A percentile compares a stretch with the other conserved stretches of the same genome.
These are phyloP conservation scores for Alectoris magna DNA, from an alignment of 2,797 vertebrate genomes.

Conservation along the genomic window DNA sequence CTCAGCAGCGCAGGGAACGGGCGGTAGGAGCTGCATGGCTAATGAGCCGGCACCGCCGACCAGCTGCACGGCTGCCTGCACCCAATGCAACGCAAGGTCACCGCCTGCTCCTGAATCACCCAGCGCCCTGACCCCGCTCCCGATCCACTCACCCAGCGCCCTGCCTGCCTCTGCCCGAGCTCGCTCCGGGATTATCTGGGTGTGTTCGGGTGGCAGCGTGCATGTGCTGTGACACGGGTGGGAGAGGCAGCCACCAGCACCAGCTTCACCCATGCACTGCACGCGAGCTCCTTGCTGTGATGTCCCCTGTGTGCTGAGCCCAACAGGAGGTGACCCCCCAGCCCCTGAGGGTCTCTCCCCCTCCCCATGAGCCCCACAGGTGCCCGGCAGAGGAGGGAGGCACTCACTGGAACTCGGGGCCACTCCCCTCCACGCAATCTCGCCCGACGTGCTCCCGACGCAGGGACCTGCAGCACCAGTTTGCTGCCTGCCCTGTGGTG, in stretches of 20 bases:
- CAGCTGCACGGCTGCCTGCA: neutral
- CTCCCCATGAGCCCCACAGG: too few relatives aligned
- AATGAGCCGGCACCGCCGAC: conserved; percentile 33
- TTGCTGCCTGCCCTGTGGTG: neutral
- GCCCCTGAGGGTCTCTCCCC: neutral
- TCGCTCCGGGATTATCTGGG: neutral
- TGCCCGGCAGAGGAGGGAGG: neutral
- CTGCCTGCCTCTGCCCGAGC: conserved; percentile 19
- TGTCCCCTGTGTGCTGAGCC: neutral
- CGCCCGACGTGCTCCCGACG: conserved; percentile 37
- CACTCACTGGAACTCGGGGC: conserved; percentile 56
- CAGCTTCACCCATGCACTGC: neutral
- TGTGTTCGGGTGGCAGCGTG: neutral
- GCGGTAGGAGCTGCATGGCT: conserved; percentile 49
- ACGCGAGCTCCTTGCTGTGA: neutral
- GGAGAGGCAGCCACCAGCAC: neutral
- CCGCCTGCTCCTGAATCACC: neutral
- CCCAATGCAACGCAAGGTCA: neutral
- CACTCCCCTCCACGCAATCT: conserved; percentile 60
- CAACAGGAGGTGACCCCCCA: too few relatives aligned
- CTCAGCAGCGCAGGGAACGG: conserved; percentile 54
- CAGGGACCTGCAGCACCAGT: conserved; percentile 63
- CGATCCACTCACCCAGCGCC: neutral
- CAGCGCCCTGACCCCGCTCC: too few relatives aligned
- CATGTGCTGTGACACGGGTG: neutral